Evolutionary conservation across 2,797 vertebrate genomes (phyloP), one percentile per base, ranked within the genome.

Genomic region (Tarsius wallacei): DNA sequence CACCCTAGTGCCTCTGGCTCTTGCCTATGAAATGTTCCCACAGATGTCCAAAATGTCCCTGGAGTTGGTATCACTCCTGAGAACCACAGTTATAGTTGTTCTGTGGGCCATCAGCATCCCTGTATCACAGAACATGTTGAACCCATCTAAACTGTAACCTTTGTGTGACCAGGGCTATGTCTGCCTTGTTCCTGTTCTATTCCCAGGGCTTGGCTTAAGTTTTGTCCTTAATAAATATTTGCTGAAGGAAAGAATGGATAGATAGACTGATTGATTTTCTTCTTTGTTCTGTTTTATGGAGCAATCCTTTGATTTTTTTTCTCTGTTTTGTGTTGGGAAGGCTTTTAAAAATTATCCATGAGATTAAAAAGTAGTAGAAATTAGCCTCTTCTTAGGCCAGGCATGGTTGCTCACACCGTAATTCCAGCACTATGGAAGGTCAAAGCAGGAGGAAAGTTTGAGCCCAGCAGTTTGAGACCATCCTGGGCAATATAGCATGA

Each of bases 201-300:
- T 11, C 42, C 13, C 49, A 55, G 36, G 36, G 7, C 4, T 15
- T 86, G 33, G 19, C 31, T 71, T 53, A 74, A 21, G 5, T 15
- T 66, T 78, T 91, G 49, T 86, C 74, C 63, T 81, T 92, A 77
- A 17, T 81, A 97, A 90, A 55, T 31, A 90, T 61, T 89, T 71
- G 47, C 68, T 59, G 33, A 93, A 96, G 70, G 64, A 86, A 93
- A 97, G 51, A 59, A 53, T 66, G 19, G 10, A 59, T 53, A 47
- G 17, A 17, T 53, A 42, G 14, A 94, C 80, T 80, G 64, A 63
- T 11, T 78, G 66, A 63, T 78, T 68, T 78, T 88, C 70, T 64
- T 91, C 4, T 95, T 83, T 77, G 70, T 97, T 93, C 47, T 87
- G 26, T 94, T 64, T 95, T 87, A 64, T 61, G 33, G 42, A 84